Evolutionary conservation across 2,888 invertebrate genomes (phyloP).

Genomic region (Heliconius cydno): DNA sequence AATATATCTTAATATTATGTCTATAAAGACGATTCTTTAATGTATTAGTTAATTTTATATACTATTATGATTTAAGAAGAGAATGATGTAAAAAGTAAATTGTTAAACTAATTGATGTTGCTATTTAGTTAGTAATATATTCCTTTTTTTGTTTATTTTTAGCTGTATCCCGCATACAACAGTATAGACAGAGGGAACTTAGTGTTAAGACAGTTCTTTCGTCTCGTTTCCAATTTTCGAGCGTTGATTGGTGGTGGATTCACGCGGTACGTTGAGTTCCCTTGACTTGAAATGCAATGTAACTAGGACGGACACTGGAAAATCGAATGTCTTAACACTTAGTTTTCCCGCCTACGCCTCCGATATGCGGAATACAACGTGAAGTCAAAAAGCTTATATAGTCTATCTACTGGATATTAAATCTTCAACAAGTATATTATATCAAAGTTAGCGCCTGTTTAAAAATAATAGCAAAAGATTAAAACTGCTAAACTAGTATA

Average conservation of each 20-base stretch:
- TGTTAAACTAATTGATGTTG: constrained; percentile 17
- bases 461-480: background rate
- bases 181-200: background rate
- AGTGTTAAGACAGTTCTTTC: background rate
- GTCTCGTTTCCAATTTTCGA: background rate
- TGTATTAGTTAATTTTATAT: background rate
- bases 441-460: background rate
- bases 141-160: background rate
- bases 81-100: constrained; percentile 22
- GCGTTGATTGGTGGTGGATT: background rate
- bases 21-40: background rate
- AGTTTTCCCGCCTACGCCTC: too few relatives aligned
- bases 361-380: too few relatives aligned
- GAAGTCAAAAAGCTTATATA: background rate
- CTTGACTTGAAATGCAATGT: too few relatives aligned
- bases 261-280: too few relatives aligned
- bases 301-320: too few relatives aligned
- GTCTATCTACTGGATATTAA: background rate
- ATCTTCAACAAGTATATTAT: background rate
- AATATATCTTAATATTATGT: background rate
- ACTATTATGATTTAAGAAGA: background rate
- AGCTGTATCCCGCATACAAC: background rate
- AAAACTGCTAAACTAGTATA: background rate
- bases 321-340: too few relatives aligned
- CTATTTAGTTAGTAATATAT: constrained; percentile 4